Conservation (phyloP, 2,113 vertebrate genomes). For the Argyrosomus japonicus region DNA sequence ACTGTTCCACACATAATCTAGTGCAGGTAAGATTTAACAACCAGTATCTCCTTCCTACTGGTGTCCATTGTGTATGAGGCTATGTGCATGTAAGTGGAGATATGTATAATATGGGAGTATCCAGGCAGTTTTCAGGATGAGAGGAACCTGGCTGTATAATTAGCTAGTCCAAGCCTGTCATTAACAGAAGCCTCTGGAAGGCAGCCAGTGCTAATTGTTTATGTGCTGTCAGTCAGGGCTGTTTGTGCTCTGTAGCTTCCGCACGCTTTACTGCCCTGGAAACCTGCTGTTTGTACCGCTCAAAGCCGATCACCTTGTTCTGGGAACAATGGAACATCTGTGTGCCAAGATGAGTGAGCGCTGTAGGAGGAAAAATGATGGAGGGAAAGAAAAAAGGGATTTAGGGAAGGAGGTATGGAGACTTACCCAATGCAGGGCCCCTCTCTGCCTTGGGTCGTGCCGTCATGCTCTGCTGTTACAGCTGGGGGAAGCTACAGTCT, state of each 20-base stretch:
- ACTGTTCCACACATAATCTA: not conserved
- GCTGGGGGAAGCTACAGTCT: constrained; percentile 26
- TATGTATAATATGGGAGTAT: constrained; percentile 59
- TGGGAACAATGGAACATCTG: constrained; percentile 78
- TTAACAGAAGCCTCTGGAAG: constrained; percentile 73
- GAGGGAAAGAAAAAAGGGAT: constrained; percentile 16
- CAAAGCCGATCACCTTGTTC: constrained; percentile 63
- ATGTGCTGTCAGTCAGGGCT: constrained; percentile 75
- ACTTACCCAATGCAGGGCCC: constrained; percentile 36
- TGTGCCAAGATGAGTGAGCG: constrained; percentile 64
- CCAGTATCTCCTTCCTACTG: not conserved
- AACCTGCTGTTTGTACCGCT: constrained; percentile 63
- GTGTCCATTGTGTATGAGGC: constrained; percentile 16
- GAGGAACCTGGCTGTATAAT: constrained; percentile 76
- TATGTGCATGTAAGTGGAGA: constrained; percentile 22
- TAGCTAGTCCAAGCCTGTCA: constrained; percentile 70
- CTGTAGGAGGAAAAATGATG: constrained; percentile 45
- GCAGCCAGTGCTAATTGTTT: constrained; percentile 79
- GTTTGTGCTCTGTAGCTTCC: constrained; percentile 58
- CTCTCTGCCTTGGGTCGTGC: constrained; percentile 34
- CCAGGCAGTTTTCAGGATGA: constrained; percentile 63
- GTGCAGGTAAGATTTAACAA: not conserved
- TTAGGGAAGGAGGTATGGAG: constrained; percentile 19
- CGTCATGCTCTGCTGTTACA: constrained; percentile 38
- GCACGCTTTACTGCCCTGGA: constrained; percentile 61